Evolutionary conservation across 2,888 invertebrate species (phyloP), one percentile per base, ranked within the genome.

Genomic region (Entomobrya proxima): DNA sequence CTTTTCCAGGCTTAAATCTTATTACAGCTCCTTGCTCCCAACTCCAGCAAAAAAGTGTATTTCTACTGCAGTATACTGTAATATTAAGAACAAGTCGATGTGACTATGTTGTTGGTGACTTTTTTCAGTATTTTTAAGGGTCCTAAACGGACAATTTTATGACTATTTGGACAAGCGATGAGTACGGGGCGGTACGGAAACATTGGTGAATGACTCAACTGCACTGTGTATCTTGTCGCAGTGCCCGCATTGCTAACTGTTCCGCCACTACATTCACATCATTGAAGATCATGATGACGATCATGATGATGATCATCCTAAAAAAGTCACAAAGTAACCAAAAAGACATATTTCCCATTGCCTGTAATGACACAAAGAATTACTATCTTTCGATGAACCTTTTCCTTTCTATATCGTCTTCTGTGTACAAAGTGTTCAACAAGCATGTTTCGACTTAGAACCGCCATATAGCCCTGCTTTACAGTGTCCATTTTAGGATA

Each of bases 101-200:
- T n/a, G n/a, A n/a, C n/a, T 58, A 61, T 5, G 15, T 61, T 32
- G 61, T 4, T 32, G 6, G 13, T 6, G 2, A 30, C 32, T 61
- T 61, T 61, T 55, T 27, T 13, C 27, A 32, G 5, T 1, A 61
- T 30, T 74, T 40, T 74, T 30, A 47, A 67, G 67, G 79, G 47
- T 47, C 27, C 40, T 67, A 79, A 64, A 79, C 35, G 67, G 67
- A 67, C 79, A 79, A 67, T 79, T 79, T 79, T 79, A 79, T 52
- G 79, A 79, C 50, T 32, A 15, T 78, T 79, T 67, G 67, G 79
- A 77, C 77, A 77, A 77, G 64, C 77, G 77, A 79, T 79, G 79
- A 79, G 79, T 50, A 67, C 67, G 47, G 52, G 79, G 79, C 79
- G 64, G 79, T 52, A 18, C 47, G 37, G 21, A 44, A 35, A 67